Conservation (phyloP, 2,797 vertebrate genomes). For the Poeciliopsis paucimaculata region DNA sequence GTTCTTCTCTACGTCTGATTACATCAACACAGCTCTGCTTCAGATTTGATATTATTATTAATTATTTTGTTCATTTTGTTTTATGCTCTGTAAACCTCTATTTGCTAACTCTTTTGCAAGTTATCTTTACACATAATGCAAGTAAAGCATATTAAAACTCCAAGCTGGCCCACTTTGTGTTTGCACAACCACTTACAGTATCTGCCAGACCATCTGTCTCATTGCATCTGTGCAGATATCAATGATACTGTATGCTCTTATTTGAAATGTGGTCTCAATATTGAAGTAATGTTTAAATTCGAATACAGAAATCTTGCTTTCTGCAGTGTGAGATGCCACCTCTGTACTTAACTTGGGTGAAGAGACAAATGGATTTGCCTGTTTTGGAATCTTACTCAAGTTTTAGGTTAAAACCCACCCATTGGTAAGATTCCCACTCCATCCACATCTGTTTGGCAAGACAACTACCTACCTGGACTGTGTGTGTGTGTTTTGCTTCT, state of each 20-base stretch:
- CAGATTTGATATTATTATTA: background rate
- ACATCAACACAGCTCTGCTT: background rate
- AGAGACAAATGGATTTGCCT: slow-evolving; percentile 49
- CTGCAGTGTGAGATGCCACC: slow-evolving; percentile 33
- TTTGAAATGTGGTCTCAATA: slow-evolving; percentile 57
- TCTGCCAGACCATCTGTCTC: slow-evolving; percentile 52
- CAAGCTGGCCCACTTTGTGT: slow-evolving; percentile 5
- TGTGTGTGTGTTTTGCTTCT: too few species aligned
- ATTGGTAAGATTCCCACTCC: too few species aligned
- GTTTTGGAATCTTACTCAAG: slow-evolving; percentile 34
- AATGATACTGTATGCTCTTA: slow-evolving; percentile 47
- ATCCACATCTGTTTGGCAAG: too few species aligned
- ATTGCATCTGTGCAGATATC: slow-evolving; percentile 47
- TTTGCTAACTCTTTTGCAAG: slow-evolving; percentile 8
- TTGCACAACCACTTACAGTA: slow-evolving; percentile 42
- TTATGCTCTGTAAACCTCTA: background rate
- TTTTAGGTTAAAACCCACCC: too few species aligned
- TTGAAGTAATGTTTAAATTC: slow-evolving; percentile 20
- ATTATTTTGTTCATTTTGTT: background rate
- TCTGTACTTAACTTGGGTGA: slow-evolving; percentile 46
- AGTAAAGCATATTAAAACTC: slow-evolving; percentile 1
- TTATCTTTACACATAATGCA: background rate
- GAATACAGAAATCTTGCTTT: slow-evolving; percentile 8
- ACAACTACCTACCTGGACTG: too few species aligned
- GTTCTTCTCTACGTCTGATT: slow-evolving; percentile 14